These are phyloP conservation scores for Atractosteus spatula DNA, from an alignment of 2,113 vertebrate species.

Conservation along the genomic window DNA sequence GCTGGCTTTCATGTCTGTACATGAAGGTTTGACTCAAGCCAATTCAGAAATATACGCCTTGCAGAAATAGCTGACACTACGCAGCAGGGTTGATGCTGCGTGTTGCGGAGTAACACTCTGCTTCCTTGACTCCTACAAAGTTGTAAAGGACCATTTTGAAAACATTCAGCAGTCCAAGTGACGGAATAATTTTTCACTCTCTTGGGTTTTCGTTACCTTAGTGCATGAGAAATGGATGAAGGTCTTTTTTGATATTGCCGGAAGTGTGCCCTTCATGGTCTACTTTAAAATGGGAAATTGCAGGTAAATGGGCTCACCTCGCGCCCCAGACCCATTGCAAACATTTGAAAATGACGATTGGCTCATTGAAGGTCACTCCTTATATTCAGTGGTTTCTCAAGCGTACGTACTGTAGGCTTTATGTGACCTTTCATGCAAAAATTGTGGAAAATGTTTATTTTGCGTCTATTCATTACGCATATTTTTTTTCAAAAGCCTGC, in stretches of 20 bases:
- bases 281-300: conserved; percentile 63
- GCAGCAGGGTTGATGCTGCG: too few relatives aligned
- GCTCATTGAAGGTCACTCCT: conserved; percentile 44
- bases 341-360: conserved; percentile 30
- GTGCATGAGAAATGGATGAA: conserved; percentile 11
- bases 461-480: conserved; percentile 18
- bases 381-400: conserved; percentile 10
- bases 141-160: too few relatives aligned
- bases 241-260: conserved; percentile 31
- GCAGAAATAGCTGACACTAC: too few relatives aligned
- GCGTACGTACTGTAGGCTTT: conserved; percentile 17
- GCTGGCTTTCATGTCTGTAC: too few relatives aligned
- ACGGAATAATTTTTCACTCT: conserved; percentile 21
- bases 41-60: too few relatives aligned
- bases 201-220: conserved; percentile 18
- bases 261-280: conserved; percentile 25
- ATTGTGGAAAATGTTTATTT: conserved; percentile 27
- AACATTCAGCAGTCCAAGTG: too few relatives aligned
- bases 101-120: too few relatives aligned
- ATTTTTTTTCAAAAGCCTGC: conserved; percentile 26
- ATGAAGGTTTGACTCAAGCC: too few relatives aligned
- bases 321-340: conserved; percentile 59
- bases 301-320: conserved; percentile 64
- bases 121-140: too few relatives aligned
- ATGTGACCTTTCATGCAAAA: conserved; percentile 21